Evolutionary conservation across 1,140 invertebrate genomes (phyloP).

Genomic region (Aphelenchoides besseyi): DNA sequence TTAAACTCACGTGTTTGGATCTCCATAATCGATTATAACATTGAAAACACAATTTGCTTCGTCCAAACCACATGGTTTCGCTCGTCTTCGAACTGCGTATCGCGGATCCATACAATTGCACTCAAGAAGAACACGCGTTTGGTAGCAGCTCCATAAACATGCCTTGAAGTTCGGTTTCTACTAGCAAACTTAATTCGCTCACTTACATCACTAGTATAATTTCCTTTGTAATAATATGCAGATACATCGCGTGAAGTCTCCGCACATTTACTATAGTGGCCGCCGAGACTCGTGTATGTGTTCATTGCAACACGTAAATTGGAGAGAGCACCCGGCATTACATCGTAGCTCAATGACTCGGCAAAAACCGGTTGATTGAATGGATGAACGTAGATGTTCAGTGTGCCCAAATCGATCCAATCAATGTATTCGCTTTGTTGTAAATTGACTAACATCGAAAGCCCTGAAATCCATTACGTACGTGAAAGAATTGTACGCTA

Average conservation of each 20-base stretch:
- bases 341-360: slow-evolving; percentile 10
- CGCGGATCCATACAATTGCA: slow-evolving; percentile 14
- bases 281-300: slow-evolving; percentile 9
- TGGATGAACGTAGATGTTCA: slow-evolving; percentile 17
- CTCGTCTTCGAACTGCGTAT: not conserved
- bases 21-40: not conserved
- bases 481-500: not conserved
- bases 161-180: not conserved
- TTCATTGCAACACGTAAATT: not conserved
- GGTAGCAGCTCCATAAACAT: slow-evolving; percentile 21
- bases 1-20: slow-evolving; percentile 10
- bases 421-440: slow-evolving; percentile 11
- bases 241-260: not conserved
- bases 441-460: slow-evolving; percentile 8
- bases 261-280: not conserved
- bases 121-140: not conserved
- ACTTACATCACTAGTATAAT: slow-evolving; percentile 12
- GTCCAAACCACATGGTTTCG: not conserved
- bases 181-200: not conserved
- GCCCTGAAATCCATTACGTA: not conserved
- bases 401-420: not conserved
- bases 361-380: slow-evolving; percentile 14
- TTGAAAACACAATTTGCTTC: slow-evolving; percentile 21
- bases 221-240: slow-evolving; percentile 11
- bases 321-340: not conserved